These are phyloP conservation scores for Ametastegia equiseti DNA, from an alignment of 2,888 invertebrate species.

Conservation along the genomic window DNA sequence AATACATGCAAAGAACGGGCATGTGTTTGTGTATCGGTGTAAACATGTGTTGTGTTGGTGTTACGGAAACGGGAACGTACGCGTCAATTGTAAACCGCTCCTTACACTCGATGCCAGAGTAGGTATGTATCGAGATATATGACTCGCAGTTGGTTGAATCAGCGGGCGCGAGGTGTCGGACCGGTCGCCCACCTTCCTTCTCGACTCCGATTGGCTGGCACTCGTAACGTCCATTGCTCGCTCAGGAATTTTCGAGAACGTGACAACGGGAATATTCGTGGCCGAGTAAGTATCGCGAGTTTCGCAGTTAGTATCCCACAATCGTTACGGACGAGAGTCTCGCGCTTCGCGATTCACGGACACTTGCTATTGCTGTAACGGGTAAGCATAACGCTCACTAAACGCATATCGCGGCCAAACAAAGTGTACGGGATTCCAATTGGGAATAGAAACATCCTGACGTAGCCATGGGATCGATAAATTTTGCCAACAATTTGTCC, in stretches of 20 bases:
- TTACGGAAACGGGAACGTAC: too few species aligned
- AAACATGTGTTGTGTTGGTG: too few species aligned
- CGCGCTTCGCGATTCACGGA: conserved; percentile 48
- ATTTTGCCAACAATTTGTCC: background rate
- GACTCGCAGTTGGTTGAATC: background rate
- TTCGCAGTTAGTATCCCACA: conserved; percentile 57
- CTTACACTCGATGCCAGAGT: too few species aligned
- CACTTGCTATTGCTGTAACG: conserved; percentile 55
- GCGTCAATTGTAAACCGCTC: too few species aligned
- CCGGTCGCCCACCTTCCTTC: conserved; percentile 1
- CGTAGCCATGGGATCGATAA: conserved; percentile 39
- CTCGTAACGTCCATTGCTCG: conserved; percentile 64
- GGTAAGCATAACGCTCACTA: conserved; percentile 54
- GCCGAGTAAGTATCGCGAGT: conserved; percentile 56
- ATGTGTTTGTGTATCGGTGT: too few species aligned
- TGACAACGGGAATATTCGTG: conserved; percentile 57
- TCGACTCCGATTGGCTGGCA: conserved; percentile 9
- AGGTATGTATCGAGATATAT: background rate
- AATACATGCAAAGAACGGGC: too few species aligned
- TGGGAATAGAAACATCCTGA: background rate
- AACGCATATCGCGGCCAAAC: background rate
- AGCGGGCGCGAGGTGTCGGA: background rate
- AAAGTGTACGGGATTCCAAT: background rate
- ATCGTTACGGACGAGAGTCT: conserved; percentile 52
- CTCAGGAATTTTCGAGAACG: conserved; percentile 70